Conservation (phyloP, 2,113 vertebrate species). For the Podiceps cristatus region DNA sequence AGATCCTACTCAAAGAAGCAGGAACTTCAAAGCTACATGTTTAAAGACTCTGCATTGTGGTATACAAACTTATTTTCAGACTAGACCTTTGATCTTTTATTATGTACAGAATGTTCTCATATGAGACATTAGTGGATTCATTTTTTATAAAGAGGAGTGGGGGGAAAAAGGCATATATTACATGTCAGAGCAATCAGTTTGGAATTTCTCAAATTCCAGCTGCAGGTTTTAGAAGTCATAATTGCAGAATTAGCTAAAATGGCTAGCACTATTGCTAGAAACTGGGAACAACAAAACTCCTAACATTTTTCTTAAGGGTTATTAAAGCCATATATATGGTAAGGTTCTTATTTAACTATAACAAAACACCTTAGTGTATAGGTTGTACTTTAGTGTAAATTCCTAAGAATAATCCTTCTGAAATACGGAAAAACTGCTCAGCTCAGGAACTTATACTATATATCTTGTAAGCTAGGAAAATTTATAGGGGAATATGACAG, state of each 20-base stretch:
- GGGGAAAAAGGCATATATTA: background rate
- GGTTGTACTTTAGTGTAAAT: background rate
- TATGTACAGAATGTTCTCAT: background rate
- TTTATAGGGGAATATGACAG: background rate
- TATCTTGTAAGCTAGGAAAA: background rate
- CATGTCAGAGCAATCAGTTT: background rate
- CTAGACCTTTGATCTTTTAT: background rate
- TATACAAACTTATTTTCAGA: background rate
- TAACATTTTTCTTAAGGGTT: background rate
- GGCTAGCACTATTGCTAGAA: background rate
- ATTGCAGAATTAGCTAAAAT: background rate
- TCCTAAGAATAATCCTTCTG: background rate
- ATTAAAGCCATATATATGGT: background rate
- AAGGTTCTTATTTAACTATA: background rate
- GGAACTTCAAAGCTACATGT: background rate
- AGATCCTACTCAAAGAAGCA: background rate
- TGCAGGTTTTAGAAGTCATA: background rate
- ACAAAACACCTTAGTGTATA: background rate
- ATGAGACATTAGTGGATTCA: background rate
- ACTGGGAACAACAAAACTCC: background rate
- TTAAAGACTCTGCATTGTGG: background rate
- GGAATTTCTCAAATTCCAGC: background rate
- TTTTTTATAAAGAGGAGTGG: background rate
- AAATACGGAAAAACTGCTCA: background rate
- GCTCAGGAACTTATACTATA: background rate